Percentiles rank a stretch among this genome's conserved stretches.
Conservation (phyloP, 2,797 vertebrate genomes). For the Darevskia nairensis region DNA sequence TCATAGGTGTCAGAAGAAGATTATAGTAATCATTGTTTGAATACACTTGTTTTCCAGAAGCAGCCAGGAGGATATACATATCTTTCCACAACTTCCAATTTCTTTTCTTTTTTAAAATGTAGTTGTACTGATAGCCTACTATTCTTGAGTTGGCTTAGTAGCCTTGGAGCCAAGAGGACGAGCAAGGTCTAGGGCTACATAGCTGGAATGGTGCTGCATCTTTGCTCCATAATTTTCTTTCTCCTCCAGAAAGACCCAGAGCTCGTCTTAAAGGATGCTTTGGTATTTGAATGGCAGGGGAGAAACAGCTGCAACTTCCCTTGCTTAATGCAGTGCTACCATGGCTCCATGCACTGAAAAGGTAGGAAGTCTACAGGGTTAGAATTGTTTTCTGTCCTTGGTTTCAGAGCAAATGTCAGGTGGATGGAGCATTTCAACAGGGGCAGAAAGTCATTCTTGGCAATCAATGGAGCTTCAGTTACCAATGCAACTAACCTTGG, state of each 20-base stretch:
- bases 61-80: background rate
- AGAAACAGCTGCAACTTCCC: background rate
- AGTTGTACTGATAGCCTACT: background rate
- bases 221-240: background rate
- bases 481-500: background rate
- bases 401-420: background rate
- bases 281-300: background rate
- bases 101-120: too few species aligned
- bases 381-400: background rate
- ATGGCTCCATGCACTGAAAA: too few species aligned
- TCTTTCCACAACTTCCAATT: background rate
- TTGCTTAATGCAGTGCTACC: background rate
- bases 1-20: slow-evolving; percentile 2
- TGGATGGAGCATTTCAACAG: background rate
- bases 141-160: background rate
- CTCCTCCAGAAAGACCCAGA: background rate
- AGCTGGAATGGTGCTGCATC: background rate
- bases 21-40: background rate
- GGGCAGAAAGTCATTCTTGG: background rate
- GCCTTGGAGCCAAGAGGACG: background rate
- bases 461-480: too few species aligned
- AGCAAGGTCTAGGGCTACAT: background rate
- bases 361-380: too few species aligned
- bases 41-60: slow-evolving; percentile 33
- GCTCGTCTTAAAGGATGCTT: background rate